phyloP scores from a whole-genome alignment of 2,113 vertebrate species.

The Ursus arctos region DNA sequence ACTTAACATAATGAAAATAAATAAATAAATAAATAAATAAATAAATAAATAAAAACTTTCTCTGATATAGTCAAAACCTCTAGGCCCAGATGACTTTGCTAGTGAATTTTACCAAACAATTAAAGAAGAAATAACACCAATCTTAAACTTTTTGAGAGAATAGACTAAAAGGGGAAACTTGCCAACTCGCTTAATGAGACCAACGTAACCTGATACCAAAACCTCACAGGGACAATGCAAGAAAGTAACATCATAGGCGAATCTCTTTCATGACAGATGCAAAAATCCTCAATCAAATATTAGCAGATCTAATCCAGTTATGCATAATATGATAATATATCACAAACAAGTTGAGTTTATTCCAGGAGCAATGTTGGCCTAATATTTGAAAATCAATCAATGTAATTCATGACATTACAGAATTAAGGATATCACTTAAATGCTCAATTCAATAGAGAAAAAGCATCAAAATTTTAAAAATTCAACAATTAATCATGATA shows the following conservation, averaged over 20 bases:
- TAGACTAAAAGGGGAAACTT: neutral
- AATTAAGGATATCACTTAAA: neutral
- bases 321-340: neutral
- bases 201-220: neutral
- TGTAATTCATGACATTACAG: neutral
- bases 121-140: neutral
- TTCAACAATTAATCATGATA: neutral
- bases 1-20: too few species aligned
- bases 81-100: neutral
- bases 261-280: conserved; percentile 7
- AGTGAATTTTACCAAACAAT: conserved; percentile 26
- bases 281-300: conserved; percentile 26
- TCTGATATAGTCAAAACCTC: neutral
- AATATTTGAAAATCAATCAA: conserved; percentile 35
- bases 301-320: neutral
- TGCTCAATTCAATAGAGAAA: neutral
- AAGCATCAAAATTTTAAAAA: neutral
- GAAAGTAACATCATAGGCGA: neutral
- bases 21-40: too few species aligned
- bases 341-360: neutral
- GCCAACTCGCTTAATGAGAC: neutral
- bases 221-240: neutral
- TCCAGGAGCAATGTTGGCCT: neutral
- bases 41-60: neutral
- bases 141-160: conserved; percentile 42